Evolutionary conservation across 2,113 vertebrate genomes (phyloP).

Genomic region (Bostrychus sinensis): DNA sequence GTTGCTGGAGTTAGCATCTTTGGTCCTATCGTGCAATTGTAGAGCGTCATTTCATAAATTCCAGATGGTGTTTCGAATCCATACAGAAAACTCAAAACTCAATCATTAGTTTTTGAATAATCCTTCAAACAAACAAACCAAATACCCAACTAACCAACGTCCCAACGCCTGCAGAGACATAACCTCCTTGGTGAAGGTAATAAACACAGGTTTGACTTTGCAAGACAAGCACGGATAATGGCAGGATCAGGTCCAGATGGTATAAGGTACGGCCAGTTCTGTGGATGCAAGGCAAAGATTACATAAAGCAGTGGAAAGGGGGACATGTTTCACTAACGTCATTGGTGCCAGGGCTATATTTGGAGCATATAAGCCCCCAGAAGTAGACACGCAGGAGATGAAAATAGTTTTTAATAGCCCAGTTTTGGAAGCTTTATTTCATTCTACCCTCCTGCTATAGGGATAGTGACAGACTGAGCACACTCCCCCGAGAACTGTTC

Average conservation of each 20-base stretch:
- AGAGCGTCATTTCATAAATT: no score
- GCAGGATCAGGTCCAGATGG: slow-evolving; percentile 57
- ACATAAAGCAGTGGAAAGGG: slow-evolving; percentile 72
- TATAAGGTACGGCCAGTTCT: slow-evolving; percentile 54
- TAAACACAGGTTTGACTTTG: slow-evolving; percentile 19
- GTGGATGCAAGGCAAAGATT: slow-evolving; percentile 61
- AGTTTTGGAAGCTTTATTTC: slow-evolving; percentile 75
- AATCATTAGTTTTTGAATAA: no score
- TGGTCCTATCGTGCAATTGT: no score
- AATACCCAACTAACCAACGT: no score
- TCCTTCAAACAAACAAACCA: no score
- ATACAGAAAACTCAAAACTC: no score
- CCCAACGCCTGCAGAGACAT: no score
- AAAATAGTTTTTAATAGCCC: slow-evolving; percentile 80
- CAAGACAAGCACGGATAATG: slow-evolving; percentile 33
- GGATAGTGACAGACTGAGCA: slow-evolving; percentile 65
- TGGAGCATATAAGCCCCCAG: slow-evolving; percentile 77
- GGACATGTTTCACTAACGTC: slow-evolving; percentile 73
- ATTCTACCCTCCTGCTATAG: slow-evolving; percentile 68
- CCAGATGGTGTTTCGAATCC: no score
- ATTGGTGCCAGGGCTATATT: slow-evolving; percentile 77
- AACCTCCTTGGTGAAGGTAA: no score
- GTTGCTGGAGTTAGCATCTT: no score
- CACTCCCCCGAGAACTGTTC: slow-evolving; percentile 50
- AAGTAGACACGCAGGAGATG: slow-evolving; percentile 71